phyloP scores from a whole-genome alignment of 2,888 invertebrate species.

The Anaspis maculata region DNA sequence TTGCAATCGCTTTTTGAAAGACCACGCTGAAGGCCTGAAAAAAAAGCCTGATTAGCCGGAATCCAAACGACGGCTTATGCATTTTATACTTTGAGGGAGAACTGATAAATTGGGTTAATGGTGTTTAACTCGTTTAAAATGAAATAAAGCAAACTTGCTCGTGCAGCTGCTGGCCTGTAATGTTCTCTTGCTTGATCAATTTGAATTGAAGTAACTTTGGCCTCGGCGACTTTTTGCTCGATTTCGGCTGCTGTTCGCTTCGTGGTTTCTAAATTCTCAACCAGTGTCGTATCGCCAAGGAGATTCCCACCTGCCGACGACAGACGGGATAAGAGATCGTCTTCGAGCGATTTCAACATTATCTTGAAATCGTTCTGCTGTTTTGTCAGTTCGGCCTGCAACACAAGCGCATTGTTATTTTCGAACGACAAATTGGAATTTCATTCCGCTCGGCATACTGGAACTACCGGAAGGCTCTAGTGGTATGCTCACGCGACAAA shows the following conservation, averaged over 20 bases:
- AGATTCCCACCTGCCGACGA: conserved; percentile 92
- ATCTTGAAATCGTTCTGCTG: conserved; percentile 98
- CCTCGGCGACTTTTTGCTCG: conserved; percentile 86
- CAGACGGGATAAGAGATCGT: conserved; percentile 80
- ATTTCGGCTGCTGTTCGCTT: conserved; percentile 95
- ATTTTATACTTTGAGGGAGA: conserved; percentile 88
- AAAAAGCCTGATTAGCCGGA: conserved; percentile 6
- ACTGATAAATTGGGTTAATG: conserved; percentile 95
- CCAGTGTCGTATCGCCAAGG: conserved; percentile 87
- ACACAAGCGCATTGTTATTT: no score
- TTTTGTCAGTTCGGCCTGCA: conserved; percentile 78
- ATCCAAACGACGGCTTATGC: no score
- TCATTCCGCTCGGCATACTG: no score
- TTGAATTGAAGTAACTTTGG: conserved; percentile 82
- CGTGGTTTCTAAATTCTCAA: conserved; percentile 93
- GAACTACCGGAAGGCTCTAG: no score
- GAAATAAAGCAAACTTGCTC: conserved; percentile 90
- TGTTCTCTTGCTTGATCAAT: conserved; percentile 91
- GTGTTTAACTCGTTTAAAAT: conserved; percentile 92
- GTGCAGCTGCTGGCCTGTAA: conserved; percentile 78
- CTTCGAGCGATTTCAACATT: conserved; percentile 84
- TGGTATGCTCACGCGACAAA: no score
- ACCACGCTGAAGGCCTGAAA: conserved; percentile 94
- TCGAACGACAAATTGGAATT: no score
- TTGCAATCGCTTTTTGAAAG: conserved; percentile 90